These are phyloP conservation scores for Datnioides undecimradiatus DNA, from an alignment of 2,113 vertebrate species.

Conservation along the genomic window DNA sequence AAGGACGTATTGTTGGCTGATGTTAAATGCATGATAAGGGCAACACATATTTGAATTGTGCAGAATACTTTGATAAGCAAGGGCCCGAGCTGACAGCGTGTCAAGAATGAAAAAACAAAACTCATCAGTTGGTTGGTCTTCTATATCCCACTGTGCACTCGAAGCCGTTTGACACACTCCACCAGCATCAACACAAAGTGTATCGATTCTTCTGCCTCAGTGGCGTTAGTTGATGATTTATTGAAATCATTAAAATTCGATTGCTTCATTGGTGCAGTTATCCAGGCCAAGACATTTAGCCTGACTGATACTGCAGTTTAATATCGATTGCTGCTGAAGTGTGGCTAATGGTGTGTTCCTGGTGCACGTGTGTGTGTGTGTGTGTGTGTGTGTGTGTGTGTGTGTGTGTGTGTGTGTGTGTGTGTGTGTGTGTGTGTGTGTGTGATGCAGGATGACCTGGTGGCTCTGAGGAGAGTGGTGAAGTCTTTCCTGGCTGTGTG, in stretches of 20 bases:
- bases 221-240: background rate
- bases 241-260: slow-evolving; percentile 33
- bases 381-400: background rate
- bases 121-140: background rate
- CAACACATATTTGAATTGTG: background rate
- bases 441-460: slow-evolving; percentile 90
- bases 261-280: slow-evolving; percentile 12
- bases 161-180: background rate
- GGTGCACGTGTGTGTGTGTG: background rate
- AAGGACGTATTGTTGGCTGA: no score
- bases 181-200: background rate
- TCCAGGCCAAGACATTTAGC: background rate
- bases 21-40: background rate
- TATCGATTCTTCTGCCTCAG: slow-evolving; percentile 24
- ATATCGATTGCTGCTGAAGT: slow-evolving; percentile 10
- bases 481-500: slow-evolving; percentile 98
- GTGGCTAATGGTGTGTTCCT: slow-evolving; percentile 17
- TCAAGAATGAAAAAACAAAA: background rate
- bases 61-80: background rate
- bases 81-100: background rate
- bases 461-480: slow-evolving; percentile 96
- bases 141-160: background rate
- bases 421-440: background rate
- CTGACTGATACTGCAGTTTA: slow-evolving; percentile 5
- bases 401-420: slow-evolving; percentile 12